phyloP scores from a whole-genome alignment of 2,888 invertebrate genomes.

The Idaea straminata region DNA sequence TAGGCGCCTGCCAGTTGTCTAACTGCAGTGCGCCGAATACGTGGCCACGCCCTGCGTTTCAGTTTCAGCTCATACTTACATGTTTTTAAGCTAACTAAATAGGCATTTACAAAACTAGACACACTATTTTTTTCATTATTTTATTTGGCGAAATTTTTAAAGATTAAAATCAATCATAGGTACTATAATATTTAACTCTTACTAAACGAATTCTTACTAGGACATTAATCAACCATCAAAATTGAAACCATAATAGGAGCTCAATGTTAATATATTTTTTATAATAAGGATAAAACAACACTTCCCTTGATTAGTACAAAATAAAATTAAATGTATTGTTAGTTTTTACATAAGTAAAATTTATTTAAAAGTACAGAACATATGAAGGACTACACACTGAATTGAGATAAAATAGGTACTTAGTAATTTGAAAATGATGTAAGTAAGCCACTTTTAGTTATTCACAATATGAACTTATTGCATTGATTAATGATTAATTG shows the following conservation, averaged over 20 bases:
- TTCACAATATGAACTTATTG: slow-evolving; percentile 79
- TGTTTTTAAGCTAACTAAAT: not conserved
- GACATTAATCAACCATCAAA: slow-evolving; percentile 13
- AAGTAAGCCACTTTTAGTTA: slow-evolving; percentile 79
- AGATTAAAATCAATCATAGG: slow-evolving; percentile 3
- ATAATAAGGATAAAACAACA: slow-evolving; percentile 78
- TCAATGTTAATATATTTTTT: slow-evolving; percentile 80
- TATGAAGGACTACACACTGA: slow-evolving; percentile 80
- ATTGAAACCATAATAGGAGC: slow-evolving; percentile 79
- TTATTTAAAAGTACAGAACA: slow-evolving; percentile 80
- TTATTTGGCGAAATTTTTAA: slow-evolving; percentile 1
- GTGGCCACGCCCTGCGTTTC: not conserved
- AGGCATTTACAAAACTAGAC: not conserved
- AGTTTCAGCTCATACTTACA: not conserved
- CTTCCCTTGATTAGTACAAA: slow-evolving; percentile 81
- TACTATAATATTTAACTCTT: not conserved
- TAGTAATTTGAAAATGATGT: slow-evolving; percentile 77
- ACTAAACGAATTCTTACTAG: not conserved
- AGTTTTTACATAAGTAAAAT: slow-evolving; percentile 80
- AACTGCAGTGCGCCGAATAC: not conserved
- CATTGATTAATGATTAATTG: slow-evolving; percentile 75
- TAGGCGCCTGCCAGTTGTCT: not conserved
- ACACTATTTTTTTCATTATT: not conserved
- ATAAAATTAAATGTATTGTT: slow-evolving; percentile 81
- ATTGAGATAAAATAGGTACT: slow-evolving; percentile 79